Conservation (phyloP, 2,797 vertebrate genomes). For the Sebastes jordani region DNA sequence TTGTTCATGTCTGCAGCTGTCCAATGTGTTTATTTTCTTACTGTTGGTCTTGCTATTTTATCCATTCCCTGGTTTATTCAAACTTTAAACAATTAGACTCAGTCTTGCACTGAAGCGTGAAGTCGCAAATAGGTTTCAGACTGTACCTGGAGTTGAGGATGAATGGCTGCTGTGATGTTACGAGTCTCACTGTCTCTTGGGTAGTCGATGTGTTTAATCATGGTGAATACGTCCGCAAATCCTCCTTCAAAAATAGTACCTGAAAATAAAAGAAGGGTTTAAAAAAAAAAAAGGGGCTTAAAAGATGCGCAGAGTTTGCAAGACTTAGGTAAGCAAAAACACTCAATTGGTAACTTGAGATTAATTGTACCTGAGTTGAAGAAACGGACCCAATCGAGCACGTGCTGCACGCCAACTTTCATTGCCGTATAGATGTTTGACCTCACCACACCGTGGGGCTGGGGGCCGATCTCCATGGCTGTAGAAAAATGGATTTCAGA, state of each 20-base stretch:
- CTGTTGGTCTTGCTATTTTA: background rate
- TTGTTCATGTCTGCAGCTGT: background rate
- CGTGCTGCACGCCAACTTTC: conserved; percentile 78
- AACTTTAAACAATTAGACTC: background rate
- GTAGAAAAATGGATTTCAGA: conserved; percentile 4
- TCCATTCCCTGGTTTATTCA: background rate
- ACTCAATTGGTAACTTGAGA: background rate
- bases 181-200: conserved; percentile 74
- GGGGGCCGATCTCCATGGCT: conserved; percentile 88
- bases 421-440: conserved; percentile 81
- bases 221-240: conserved; percentile 78
- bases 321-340: background rate
- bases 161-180: conserved; percentile 80
- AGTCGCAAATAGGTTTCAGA: background rate
- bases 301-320: background rate
- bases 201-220: conserved; percentile 76
- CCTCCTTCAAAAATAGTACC: conserved; percentile 82
- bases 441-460: conserved; percentile 85
- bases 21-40: background rate
- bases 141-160: conserved; percentile 85
- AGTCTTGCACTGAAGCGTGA: background rate
- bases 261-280: conserved; percentile 29
- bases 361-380: conserved; percentile 85
- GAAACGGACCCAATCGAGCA: conserved; percentile 83
- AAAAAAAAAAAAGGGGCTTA: background rate